These are phyloP conservation scores for Hymenochirus boettgeri DNA, from an alignment of 2,113 vertebrate genomes.

Conservation along the genomic window DNA sequence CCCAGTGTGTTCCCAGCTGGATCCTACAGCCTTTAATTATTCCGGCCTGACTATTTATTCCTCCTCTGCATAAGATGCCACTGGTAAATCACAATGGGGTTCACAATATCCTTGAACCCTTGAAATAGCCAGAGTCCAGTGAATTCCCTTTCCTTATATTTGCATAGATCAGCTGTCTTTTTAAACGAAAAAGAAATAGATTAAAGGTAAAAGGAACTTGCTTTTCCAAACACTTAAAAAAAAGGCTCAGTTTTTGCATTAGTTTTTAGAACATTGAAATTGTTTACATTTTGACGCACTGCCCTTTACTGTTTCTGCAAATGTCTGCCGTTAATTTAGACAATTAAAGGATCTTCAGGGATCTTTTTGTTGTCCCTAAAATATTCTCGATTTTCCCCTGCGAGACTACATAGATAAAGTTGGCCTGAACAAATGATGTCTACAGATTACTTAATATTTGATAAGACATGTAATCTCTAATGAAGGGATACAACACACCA, in stretches of 20 bases:
- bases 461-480: conserved; percentile 99
- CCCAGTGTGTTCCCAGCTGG: conserved; percentile 92
- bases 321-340: conserved; percentile 98
- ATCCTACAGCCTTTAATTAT: conserved; percentile 94
- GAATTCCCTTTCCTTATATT: no score
- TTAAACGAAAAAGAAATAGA: conserved; percentile 53
- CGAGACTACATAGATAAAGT: conserved; percentile 91
- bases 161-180: conserved; percentile 89
- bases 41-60: conserved; percentile 71
- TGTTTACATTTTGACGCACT: conserved; percentile 82
- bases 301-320: conserved; percentile 97
- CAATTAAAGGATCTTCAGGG: conserved; percentile 99
- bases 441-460: conserved; percentile 99
- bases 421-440: conserved; percentile 98
- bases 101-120: conserved; percentile 98
- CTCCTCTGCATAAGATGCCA: conserved; percentile 95
- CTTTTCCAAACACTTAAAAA: conserved; percentile 84
- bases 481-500: conserved; percentile 97
- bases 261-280: conserved; percentile 84
- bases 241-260: conserved; percentile 77
- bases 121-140: conserved; percentile 90
- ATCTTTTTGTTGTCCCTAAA: conserved; percentile 86
- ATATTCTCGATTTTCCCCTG: conserved; percentile 82
- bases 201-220: conserved; percentile 36
- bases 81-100: conserved; percentile 98